Evolutionary conservation across 2,113 vertebrate species (phyloP).

Genomic region (Ceyx cyanopectus): DNA sequence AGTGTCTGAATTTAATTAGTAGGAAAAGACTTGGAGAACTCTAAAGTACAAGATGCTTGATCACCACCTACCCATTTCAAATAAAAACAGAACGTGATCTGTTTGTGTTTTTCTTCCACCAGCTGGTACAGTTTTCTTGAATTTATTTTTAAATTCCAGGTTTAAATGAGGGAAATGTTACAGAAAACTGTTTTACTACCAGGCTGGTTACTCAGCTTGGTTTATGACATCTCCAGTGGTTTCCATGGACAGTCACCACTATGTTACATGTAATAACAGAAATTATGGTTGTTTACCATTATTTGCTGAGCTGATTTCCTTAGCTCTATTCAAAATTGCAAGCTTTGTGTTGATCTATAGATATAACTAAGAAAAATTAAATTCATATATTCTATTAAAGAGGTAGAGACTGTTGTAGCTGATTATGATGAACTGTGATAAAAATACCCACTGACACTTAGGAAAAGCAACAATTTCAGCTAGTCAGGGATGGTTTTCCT

Average conservation of each 20-base stretch:
- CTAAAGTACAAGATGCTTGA: constrained; percentile 13
- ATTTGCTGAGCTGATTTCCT: not conserved
- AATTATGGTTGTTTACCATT: not conserved
- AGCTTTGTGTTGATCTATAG: not conserved
- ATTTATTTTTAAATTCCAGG: constrained; percentile 34
- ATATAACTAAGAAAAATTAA: not conserved
- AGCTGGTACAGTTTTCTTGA: constrained; percentile 46
- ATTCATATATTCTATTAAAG: not conserved
- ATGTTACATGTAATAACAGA: constrained; percentile 5
- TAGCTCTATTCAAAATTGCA: not conserved
- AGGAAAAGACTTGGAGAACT: not conserved
- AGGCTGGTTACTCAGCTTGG: not conserved
- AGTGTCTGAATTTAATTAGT: constrained; percentile 72
- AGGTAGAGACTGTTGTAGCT: not conserved
- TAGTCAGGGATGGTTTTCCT: not conserved
- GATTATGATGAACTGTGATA: not conserved
- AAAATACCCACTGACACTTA: not conserved
- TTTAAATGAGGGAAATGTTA: constrained; percentile 28
- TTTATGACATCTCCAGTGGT: constrained; percentile 15
- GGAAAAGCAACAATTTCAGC: not conserved
- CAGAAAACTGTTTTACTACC: not conserved
- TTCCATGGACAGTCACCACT: constrained; percentile 9
- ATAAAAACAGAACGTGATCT: constrained; percentile 35
- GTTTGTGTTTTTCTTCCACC: constrained; percentile 41
- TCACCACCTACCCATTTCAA: constrained; percentile 15